Evolutionary conservation across 2,888 invertebrate genomes (phyloP).

Genomic region (Luffia ferchaultella): DNA sequence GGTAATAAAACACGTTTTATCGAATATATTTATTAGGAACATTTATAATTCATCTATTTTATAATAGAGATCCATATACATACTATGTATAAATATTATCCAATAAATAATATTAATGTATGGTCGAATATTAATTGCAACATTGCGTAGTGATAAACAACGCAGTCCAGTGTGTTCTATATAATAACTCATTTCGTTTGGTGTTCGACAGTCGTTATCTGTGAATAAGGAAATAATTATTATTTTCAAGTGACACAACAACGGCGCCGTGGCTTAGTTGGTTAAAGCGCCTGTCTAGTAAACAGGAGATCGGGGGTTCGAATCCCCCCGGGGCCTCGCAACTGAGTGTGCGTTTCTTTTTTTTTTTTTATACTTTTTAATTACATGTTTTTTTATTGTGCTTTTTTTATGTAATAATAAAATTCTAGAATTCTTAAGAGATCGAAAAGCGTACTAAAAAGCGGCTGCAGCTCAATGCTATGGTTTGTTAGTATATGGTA

Average conservation of each 20-base stretch:
- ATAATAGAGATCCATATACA: too few species aligned
- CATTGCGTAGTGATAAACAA: slow-evolving; percentile 38
- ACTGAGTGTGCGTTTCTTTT: background rate
- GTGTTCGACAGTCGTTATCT: slow-evolving; percentile 73
- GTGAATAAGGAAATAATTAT: slow-evolving; percentile 21
- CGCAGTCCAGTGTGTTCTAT: slow-evolving; percentile 51
- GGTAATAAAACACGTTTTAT: too few species aligned
- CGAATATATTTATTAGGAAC: too few species aligned
- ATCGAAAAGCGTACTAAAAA: too few species aligned
- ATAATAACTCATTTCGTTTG: slow-evolving; percentile 70
- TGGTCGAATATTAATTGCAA: background rate
- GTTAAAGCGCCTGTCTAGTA: slow-evolving; percentile 68
- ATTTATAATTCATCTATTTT: too few species aligned
- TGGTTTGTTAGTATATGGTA: too few species aligned
- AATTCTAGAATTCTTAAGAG: too few species aligned
- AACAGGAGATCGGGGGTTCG: slow-evolving; percentile 67
- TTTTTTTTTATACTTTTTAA: slow-evolving; percentile 3
- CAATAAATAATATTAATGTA: background rate
- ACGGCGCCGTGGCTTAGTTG: slow-evolving; percentile 66
- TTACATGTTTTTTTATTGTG: slow-evolving; percentile 1
- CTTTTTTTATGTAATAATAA: too few species aligned
- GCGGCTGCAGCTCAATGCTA: too few species aligned
- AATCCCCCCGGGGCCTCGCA: slow-evolving; percentile 62
- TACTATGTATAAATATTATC: background rate
- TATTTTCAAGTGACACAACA: slow-evolving; percentile 22